Conservation (phyloP, 92 coral and sea anemone genomes). For the Palythoa caribaeorum region DNA sequence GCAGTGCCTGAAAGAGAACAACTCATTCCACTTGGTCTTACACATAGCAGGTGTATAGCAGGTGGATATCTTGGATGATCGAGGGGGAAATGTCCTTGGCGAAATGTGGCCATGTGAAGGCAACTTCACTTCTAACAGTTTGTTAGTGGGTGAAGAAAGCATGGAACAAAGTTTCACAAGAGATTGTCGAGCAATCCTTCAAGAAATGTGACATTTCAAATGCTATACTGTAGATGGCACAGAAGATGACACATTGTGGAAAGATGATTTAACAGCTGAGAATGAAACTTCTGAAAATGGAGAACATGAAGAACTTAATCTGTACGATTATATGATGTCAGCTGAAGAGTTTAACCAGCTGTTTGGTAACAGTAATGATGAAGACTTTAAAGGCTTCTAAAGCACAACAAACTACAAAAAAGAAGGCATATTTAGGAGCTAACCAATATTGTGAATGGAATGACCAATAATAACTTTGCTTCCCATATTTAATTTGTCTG, state of each 20-base stretch:
- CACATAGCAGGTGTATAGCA: constrained; percentile 10
- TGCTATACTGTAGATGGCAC: too few relatives aligned
- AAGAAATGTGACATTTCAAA: too few relatives aligned
- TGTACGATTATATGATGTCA: too few relatives aligned
- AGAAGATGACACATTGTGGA: not conserved
- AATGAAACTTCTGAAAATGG: too few relatives aligned
- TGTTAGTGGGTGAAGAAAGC: not conserved
- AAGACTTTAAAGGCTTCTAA: not conserved
- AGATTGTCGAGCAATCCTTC: constrained; percentile 18
- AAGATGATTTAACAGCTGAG: not conserved
- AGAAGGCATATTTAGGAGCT: too few relatives aligned
- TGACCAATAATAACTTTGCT: too few relatives aligned
- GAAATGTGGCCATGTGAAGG: constrained; percentile 16
- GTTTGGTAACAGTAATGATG: not conserved
- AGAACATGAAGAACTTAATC: too few relatives aligned
- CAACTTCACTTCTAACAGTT: not conserved
- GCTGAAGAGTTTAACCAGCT: too few relatives aligned
- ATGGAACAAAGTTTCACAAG: constrained; percentile 16
- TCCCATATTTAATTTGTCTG: too few relatives aligned
- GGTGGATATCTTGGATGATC: constrained; percentile 40
- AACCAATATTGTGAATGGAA: too few relatives aligned
- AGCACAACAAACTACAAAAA: not conserved
- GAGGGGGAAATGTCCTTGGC: constrained; percentile 48
- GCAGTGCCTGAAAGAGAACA: not conserved
- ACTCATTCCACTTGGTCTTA: constrained; percentile 36